Evolutionary conservation across 2,888 invertebrate species (phyloP), one percentile per base, ranked within the genome.

Genomic region (Campaea margaritaria): DNA sequence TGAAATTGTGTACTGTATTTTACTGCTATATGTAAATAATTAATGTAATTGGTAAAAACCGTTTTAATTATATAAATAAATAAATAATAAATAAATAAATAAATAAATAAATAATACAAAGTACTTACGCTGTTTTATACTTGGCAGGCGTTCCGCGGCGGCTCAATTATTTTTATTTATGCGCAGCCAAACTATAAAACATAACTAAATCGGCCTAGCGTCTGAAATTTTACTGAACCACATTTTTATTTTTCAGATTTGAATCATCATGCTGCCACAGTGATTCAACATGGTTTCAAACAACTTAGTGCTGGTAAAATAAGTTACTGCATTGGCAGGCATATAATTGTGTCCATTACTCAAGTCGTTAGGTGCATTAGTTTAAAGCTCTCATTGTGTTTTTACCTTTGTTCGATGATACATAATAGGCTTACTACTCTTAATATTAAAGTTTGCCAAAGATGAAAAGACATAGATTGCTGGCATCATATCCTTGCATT

Each of bases 301-400:
- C 80, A 78, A 84, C 86, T 79, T 85, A 81, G 81, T 89, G 89
- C 89, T 89, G 87, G 90, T 91, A 87, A 87, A 86, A 79, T 84
- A 80, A 80, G 81, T 76, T 78, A 75, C 76, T 78, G 73, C 82
- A 78, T 82, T 85, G 90, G 87, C 88, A 87, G 89, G 89, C 86
- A 86, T 87, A 86, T 81, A 80, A 85, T 83, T 80, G 80, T 81
- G 79, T 83, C 68, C 78, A 85, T 85, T 82, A 79, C 76, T 83
- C 46, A 81, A 83, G 81, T 79, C 82, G 87, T 85, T 88, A 82
- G 87, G 90, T 90, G 91, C 91, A 90, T 89, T 85, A 62, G 79
- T 83, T 80, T 78, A 73, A 72, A 70, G 78, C 77, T 76, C 73
- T 70, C 70, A 68, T 71, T 71, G 63, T 63, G 71, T 70, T 74